phyloP scores from a whole-genome alignment of 1,140 invertebrate genomes.

The Heliconius eleuchia region DNA sequence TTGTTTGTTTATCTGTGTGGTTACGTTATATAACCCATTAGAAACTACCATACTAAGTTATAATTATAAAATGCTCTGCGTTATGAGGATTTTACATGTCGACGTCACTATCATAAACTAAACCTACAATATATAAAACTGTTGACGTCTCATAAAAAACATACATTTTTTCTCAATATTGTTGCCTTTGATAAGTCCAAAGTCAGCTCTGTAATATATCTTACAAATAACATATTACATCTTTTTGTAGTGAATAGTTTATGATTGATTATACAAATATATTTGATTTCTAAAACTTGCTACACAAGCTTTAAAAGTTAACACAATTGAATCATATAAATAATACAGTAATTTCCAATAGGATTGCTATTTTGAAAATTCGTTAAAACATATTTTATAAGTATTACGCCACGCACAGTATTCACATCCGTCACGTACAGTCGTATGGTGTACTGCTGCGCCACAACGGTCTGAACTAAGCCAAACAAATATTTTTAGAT shows the following conservation, averaged over 20 bases:
- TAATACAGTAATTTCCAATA: too few relatives aligned
- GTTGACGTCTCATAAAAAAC: too few relatives aligned
- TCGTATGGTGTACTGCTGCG: too few relatives aligned
- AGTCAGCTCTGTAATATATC: background rate
- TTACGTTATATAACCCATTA: too few relatives aligned
- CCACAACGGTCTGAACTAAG: too few relatives aligned
- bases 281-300: background rate
- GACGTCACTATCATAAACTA: background rate
- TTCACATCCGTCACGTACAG: too few relatives aligned
- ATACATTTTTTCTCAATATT: constrained; percentile 14
- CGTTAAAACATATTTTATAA: too few relatives aligned
- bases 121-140: too few relatives aligned
- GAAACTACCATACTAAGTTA: background rate
- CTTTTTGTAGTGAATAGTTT: background rate
- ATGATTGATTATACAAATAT: background rate
- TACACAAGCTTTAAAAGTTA: background rate
- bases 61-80: background rate
- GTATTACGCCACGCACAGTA: too few relatives aligned
- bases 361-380: too few relatives aligned
- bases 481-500: too few relatives aligned
- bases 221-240: background rate
- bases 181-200: background rate
- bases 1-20: too few relatives aligned
- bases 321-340: background rate
- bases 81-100: background rate